phyloP scores from a whole-genome alignment of 2,797 vertebrate genomes.

The Champsocephalus esox region DNA sequence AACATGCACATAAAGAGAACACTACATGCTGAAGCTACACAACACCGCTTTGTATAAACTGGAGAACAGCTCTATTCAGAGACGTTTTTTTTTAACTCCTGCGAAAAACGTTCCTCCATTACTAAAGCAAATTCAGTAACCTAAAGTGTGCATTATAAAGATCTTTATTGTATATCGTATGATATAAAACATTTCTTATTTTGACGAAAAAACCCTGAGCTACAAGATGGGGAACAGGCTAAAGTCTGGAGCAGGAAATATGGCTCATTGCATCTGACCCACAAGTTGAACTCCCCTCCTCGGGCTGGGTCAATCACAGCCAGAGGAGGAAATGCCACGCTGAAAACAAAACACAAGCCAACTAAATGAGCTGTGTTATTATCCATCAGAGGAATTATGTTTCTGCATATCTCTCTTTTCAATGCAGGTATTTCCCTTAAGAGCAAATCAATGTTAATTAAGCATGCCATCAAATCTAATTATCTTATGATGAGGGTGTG shows the following conservation, averaged over 20 bases:
- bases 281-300: conserved; percentile 25
- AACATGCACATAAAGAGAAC: conserved; percentile 21
- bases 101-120: conserved; percentile 30
- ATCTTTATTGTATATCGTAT: background rate
- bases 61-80: conserved; percentile 30
- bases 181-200: conserved; percentile 9
- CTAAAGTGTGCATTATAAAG: conserved; percentile 9
- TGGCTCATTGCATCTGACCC: conserved; percentile 35
- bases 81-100: conserved; percentile 23
- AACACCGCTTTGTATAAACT: conserved; percentile 38
- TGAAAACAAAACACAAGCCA: conserved; percentile 43
- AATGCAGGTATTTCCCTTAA: conserved; percentile 17
- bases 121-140: conserved; percentile 26
- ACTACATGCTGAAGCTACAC: conserved; percentile 28
- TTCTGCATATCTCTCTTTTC: conserved; percentile 14
- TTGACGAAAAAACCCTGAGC: background rate
- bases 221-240: conserved; percentile 6
- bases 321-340: conserved; percentile 48
- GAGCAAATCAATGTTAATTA: conserved; percentile 5
- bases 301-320: conserved; percentile 28
- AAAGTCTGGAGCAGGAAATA: conserved; percentile 35
- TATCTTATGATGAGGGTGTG: conserved; percentile 29
- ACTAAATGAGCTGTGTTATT: conserved; percentile 13
- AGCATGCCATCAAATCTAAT: conserved; percentile 29
- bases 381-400: conserved; percentile 28